Conservation (phyloP, 2,888 invertebrate genomes). For the Pristionchus arcanus region DNA sequence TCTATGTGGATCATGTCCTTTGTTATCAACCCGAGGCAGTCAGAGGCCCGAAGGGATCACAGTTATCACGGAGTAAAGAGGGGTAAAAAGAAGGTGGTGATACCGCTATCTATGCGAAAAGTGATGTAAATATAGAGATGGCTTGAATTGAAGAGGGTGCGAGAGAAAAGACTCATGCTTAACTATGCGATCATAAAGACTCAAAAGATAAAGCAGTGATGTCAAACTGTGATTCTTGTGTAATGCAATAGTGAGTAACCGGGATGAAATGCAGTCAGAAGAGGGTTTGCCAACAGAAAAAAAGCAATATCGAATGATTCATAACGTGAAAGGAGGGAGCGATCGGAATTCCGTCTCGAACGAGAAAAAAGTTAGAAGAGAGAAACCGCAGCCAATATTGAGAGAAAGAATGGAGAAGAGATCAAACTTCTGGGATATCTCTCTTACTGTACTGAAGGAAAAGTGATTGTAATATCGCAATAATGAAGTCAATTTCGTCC, state of each 20-base stretch:
- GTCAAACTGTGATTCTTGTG: not conserved
- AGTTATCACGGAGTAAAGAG: not conserved
- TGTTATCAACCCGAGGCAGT: not conserved
- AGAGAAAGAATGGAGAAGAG: not conserved
- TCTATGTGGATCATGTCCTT: not conserved
- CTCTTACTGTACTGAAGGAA: not conserved
- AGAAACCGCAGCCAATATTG: not conserved
- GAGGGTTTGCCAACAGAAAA: not conserved
- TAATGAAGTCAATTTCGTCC: not conserved
- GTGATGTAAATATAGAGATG: not conserved
- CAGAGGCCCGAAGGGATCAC: not conserved
- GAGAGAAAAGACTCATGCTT: not conserved
- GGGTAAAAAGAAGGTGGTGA: not conserved
- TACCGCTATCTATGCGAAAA: slow-evolving; percentile 14
- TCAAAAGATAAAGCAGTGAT: not conserved
- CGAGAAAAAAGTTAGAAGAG: not conserved
- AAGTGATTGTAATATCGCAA: too few relatives aligned
- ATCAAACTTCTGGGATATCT: not conserved
- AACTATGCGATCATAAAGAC: not conserved
- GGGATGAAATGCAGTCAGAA: not conserved
- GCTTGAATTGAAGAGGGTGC: not conserved
- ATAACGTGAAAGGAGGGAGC: not conserved
- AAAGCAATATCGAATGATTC: slow-evolving; percentile 32
- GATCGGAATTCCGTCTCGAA: not conserved
- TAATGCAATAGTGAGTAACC: not conserved